These are phyloP conservation scores for Omphaloscelis lunosa DNA, from an alignment of 2,888 invertebrate genomes.

Conservation along the genomic window DNA sequence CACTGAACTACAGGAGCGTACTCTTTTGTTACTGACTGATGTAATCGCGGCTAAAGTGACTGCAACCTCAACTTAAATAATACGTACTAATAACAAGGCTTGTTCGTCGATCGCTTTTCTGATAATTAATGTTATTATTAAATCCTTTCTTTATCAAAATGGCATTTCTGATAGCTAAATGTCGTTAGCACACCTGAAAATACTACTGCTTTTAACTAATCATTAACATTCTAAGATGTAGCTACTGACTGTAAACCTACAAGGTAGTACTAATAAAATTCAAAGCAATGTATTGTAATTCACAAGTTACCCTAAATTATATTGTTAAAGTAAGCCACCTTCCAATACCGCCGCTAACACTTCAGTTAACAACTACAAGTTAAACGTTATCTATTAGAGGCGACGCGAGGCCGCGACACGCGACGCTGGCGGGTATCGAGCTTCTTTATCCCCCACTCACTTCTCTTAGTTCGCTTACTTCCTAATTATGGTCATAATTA, in stretches of 20 bases:
- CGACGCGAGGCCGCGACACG: background rate
- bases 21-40: background rate
- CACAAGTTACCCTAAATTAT: background rate
- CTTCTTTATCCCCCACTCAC: constrained; percentile 14
- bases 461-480: constrained; percentile 29
- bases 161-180: background rate
- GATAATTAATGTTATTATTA: background rate
- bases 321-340: background rate
- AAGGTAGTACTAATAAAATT: background rate
- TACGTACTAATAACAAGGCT: background rate
- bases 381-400: background rate
- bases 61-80: background rate
- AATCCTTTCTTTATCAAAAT: background rate
- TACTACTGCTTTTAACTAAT: background rate
- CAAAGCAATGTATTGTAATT: background rate
- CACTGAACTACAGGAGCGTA: background rate
- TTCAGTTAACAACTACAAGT: background rate
- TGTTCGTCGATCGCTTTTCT: background rate
- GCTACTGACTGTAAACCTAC: background rate
- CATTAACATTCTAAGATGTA: background rate
- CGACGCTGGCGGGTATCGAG: background rate
- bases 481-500: constrained; percentile 57
- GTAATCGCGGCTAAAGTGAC: background rate
- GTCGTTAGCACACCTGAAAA: background rate
- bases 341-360: background rate